Evolutionary conservation across 2,797 vertebrate genomes (phyloP).

Genomic region (Betta splendens): DNA sequence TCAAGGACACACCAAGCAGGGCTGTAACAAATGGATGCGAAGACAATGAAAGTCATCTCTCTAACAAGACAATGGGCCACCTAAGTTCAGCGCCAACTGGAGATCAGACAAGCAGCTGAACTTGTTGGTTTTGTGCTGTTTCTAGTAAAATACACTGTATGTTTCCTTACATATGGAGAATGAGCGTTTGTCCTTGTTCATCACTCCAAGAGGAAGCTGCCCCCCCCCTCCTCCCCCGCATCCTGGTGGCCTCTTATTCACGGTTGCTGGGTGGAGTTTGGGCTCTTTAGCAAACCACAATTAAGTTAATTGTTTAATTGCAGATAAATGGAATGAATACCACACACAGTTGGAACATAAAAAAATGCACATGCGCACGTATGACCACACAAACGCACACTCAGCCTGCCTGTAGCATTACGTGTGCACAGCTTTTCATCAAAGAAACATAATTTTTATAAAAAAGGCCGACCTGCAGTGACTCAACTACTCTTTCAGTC

Average conservation of each 20-base stretch:
- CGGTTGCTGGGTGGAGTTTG: conserved; percentile 60
- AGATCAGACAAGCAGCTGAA: too few relatives aligned
- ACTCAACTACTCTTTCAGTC: conserved; percentile 60
- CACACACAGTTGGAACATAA: conserved; percentile 58
- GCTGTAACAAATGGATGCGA: too few relatives aligned
- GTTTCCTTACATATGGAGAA: background rate
- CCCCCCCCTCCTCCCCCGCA: background rate
- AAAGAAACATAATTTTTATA: conserved; percentile 53
- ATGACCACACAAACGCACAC: conserved; percentile 12
- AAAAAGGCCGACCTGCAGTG: conserved; percentile 48
- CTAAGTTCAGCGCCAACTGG: too few relatives aligned
- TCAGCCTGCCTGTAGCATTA: conserved; percentile 27
- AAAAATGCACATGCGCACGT: conserved; percentile 14
- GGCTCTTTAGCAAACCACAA: conserved; percentile 69
- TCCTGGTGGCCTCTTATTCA: conserved; percentile 58
- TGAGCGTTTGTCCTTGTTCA: background rate
- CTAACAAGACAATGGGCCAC: too few relatives aligned
- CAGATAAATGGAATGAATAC: conserved; percentile 75
- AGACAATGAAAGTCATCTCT: too few relatives aligned
- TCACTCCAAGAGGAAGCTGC: conserved; percentile 1
- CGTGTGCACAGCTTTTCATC: conserved; percentile 42
- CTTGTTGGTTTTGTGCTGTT: too few relatives aligned
- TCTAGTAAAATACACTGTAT: rapidly evolving
- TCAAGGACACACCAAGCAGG: too few relatives aligned
- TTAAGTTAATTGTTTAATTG: conserved; percentile 78